phyloP scores from a whole-genome alignment of 2,113 vertebrate species.

The Phainopepla nitens region DNA sequence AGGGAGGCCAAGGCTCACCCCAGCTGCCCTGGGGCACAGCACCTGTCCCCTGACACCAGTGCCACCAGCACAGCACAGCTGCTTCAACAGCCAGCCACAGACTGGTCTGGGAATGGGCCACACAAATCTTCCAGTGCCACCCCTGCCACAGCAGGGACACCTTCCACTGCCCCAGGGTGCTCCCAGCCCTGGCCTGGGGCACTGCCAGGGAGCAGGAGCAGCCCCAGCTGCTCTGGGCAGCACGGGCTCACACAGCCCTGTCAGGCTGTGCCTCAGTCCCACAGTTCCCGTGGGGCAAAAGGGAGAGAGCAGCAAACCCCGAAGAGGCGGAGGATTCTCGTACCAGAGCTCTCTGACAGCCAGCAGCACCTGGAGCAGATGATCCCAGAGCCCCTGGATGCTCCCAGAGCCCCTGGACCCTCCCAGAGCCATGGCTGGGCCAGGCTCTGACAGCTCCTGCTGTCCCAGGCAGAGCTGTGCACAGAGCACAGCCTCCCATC shows the following conservation, averaged over 20 bases:
- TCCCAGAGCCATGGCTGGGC: too few relatives aligned
- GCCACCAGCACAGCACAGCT: not conserved
- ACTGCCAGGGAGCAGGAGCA: not conserved
- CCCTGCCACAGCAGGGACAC: not conserved
- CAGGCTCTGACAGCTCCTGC: not conserved
- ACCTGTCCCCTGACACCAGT: not conserved
- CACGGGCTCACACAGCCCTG: not conserved
- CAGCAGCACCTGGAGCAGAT: too few relatives aligned
- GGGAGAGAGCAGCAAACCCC: not conserved
- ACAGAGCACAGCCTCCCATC: not conserved
- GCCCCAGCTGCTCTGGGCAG: too few relatives aligned
- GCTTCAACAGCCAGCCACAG: not conserved
- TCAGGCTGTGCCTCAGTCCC: rapidly evolving
- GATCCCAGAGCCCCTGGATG: not conserved
- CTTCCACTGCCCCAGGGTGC: too few relatives aligned
- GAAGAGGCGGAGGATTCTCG: rapidly evolving
- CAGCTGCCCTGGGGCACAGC: not conserved
- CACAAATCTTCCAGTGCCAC: not conserved
- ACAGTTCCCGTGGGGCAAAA: rapidly evolving
- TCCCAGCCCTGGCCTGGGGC: too few relatives aligned
- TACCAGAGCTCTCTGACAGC: not conserved
- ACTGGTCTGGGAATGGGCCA: not conserved
- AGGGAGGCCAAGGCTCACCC: not conserved
- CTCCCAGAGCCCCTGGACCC: too few relatives aligned
- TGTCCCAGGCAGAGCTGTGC: not conserved